A percentile compares a stretch with the other conserved stretches of the same genome.
phyloP scores from a whole-genome alignment of 1,140 invertebrate genomes.

The Drosophila lacertosa region DNA sequence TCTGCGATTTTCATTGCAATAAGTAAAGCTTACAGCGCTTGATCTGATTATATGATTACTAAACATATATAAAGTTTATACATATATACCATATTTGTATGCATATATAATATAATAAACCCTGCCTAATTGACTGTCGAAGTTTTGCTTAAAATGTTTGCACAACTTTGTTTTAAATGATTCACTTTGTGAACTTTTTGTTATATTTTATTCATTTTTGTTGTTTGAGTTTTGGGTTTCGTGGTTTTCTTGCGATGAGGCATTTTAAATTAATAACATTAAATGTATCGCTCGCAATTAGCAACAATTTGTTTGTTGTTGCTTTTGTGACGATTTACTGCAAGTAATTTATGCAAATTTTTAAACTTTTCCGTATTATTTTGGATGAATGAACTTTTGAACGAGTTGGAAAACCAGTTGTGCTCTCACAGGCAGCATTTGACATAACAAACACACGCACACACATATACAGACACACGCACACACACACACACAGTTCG shows the following conservation, averaged over 20 bases:
- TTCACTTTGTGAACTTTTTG: constrained; percentile 29
- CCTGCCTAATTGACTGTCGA: neutral
- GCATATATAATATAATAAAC: too few species aligned
- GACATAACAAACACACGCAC: constrained; percentile 13
- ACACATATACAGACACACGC: constrained; percentile 2
- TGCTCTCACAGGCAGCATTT: constrained; percentile 30
- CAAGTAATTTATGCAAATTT: constrained; percentile 77
- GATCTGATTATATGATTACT: neutral
- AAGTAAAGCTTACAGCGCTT: too few species aligned
- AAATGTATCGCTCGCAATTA: constrained; percentile 53
- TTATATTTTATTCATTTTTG: constrained; percentile 11
- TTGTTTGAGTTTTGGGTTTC: constrained; percentile 23
- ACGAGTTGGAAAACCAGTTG: constrained; percentile 62
- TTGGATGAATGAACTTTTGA: constrained; percentile 77
- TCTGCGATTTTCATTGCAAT: too few species aligned
- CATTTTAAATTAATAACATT: constrained; percentile 51
- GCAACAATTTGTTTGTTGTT: constrained; percentile 54
- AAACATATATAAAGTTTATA: neutral
- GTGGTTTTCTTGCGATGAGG: constrained; percentile 42
- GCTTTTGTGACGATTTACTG: constrained; percentile 38
- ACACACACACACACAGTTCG: neutral
- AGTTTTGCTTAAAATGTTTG: neutral
- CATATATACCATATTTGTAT: too few species aligned
- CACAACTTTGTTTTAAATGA: constrained; percentile 8
- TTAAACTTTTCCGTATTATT: constrained; percentile 82